These are phyloP conservation scores for Andricus quercusramuli DNA, from an alignment of 2,888 invertebrate genomes.

Conservation along the genomic window DNA sequence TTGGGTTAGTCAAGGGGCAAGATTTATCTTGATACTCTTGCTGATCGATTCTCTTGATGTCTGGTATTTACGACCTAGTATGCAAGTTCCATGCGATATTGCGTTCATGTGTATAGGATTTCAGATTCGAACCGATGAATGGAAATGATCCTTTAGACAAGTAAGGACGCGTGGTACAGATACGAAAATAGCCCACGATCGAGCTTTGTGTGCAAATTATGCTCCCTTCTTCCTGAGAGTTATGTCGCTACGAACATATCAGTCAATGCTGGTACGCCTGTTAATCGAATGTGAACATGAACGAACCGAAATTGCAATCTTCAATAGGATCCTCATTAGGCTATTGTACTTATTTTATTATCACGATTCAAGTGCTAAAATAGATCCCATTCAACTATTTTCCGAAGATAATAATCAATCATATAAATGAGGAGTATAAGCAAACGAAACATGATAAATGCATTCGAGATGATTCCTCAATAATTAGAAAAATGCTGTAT, in stretches of 20 bases:
- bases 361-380: neutral
- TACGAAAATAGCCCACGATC: conserved; percentile 15
- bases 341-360: neutral
- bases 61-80: neutral
- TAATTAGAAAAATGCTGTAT: no score
- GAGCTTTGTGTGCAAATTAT: conserved; percentile 27
- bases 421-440: neutral
- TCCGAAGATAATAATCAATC: neutral
- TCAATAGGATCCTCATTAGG: neutral
- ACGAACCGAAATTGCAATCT: neutral
- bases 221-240: conserved; percentile 2
- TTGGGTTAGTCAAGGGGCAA: neutral
- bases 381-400: neutral
- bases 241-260: conserved; percentile 2
- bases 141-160: neutral
- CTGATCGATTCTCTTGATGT: neutral
- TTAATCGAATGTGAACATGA: neutral
- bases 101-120: neutral
- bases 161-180: conserved; percentile 11
- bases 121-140: neutral
- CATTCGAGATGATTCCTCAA: no score
- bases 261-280: conserved; percentile 5
- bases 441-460: no score
- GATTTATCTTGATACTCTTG: neutral
- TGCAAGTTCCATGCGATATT: neutral